These are phyloP conservation scores for Vollenhovia emeryi DNA, from an alignment of 1,140 invertebrate genomes.

Conservation along the genomic window DNA sequence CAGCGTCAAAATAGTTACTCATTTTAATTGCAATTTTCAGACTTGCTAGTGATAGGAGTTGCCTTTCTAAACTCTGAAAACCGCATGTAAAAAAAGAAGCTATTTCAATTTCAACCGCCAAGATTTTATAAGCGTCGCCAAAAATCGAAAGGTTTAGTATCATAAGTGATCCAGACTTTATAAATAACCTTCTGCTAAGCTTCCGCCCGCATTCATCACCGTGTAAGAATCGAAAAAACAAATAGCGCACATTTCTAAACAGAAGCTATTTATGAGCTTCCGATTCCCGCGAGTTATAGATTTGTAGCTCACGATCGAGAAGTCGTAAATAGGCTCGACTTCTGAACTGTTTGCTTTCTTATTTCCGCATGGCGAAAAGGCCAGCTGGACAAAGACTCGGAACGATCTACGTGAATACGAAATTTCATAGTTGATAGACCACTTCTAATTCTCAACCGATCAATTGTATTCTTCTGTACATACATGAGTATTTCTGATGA, in stretches of 20 bases:
- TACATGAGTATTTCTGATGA: constrained; percentile 1
- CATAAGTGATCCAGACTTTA: constrained; percentile 6
- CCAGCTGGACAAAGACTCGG: background rate
- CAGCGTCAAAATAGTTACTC: background rate
- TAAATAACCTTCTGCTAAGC: background rate
- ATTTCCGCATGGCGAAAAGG: background rate
- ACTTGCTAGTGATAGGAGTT: background rate
- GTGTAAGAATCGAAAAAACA: background rate
- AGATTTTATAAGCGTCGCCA: background rate
- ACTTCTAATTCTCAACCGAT: constrained; percentile 34
- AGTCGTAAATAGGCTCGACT: background rate
- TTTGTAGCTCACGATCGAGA: background rate
- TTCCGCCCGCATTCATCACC: background rate
- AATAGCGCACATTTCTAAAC: constrained; percentile 1
- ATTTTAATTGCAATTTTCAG: background rate
- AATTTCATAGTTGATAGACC: constrained; percentile 18
- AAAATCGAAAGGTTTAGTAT: constrained; percentile 33
- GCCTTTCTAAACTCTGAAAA: background rate
- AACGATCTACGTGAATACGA: background rate
- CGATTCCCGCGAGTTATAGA: background rate
- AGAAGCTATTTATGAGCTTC: constrained; percentile 11
- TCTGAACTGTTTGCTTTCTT: constrained; percentile 2
- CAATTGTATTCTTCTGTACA: background rate
- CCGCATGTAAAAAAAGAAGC: background rate
- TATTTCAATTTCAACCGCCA: background rate